Base-by-base conservation (phyloP, 2,888 invertebrate genomes). In the Brenthis ino region DNA sequence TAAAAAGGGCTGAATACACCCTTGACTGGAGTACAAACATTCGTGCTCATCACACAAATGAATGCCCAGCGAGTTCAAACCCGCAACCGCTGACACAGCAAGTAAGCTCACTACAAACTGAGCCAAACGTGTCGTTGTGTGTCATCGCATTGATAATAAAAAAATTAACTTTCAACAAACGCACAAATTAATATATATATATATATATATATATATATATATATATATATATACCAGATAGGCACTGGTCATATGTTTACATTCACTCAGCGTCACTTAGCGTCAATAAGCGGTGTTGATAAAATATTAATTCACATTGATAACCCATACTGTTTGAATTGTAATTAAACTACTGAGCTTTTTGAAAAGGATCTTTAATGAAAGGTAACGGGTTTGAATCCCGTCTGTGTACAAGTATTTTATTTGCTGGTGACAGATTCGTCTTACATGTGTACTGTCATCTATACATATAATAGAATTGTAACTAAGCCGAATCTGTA, bases 221-320 rank as follows among this genome's bases (percentile, higher is more conserved):
- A 57, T 51, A 53, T 57, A 55, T 37, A 51, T 48, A 56, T 43
- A 55, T 63, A 65, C 12, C n/a, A 28, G 65, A 64, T 73, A 65
- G 28, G 53, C 51, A 48, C n/a, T 47, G 69, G 74, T 67, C 75
- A 75, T 16, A 67, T 82, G 78, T 79, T 80, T 78, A 71, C 76
- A 28, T 73, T 72, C 77, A 79, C 83, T 83, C 79, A 79, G 65
- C 72, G 83, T 85, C 85, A 82, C 85, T 85, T 85, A 81, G 67
- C 77, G 85, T 83, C 85, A 85, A 85, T 85, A 85, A 84, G 69
- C 43, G 48, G 16, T 37, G 51, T 24, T 73, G 75, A 76, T 76
- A 75, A 75, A 66, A 65, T 51, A 72, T 71, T 73, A 71, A 74
- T 68, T 71, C 63, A 13, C 55, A 47, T 47, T 33, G 69, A 65